phyloP scores from a whole-genome alignment of 2,113 vertebrate species.

The Cyprinodon tularosa region DNA sequence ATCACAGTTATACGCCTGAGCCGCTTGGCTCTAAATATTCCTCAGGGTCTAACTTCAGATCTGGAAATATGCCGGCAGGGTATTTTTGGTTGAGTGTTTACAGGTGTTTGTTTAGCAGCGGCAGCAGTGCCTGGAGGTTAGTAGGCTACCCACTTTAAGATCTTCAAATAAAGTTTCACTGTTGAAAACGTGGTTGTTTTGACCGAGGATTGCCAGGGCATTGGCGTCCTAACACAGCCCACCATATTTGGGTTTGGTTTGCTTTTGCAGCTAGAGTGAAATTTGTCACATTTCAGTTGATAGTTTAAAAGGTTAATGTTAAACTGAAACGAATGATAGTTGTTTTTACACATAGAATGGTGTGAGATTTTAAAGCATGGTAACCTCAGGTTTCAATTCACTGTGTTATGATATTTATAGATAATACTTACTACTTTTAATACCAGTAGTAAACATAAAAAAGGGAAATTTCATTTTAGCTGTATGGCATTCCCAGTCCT shows the following conservation, averaged over 20 bases:
- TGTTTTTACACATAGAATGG: no score
- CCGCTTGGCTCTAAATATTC: constrained; percentile 62
- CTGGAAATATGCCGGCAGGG: constrained; percentile 60
- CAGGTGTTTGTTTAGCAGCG: constrained; percentile 63
- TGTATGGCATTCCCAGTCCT: no score
- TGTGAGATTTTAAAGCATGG: no score
- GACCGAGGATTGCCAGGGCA: constrained; percentile 26
- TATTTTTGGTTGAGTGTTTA: constrained; percentile 73
- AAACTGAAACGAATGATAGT: background rate
- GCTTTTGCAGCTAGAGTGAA: background rate
- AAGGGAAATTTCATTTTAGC: no score
- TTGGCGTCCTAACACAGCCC: constrained; percentile 15
- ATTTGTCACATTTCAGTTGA: background rate
- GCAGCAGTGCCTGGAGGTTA: constrained; percentile 66
- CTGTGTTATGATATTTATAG: no score
- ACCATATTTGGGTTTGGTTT: constrained; percentile 17
- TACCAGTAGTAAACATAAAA: no score
- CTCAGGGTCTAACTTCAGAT: constrained; percentile 60
- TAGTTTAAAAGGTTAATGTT: background rate
- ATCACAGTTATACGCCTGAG: constrained; percentile 53
- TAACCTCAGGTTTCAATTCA: no score
- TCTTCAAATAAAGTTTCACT: constrained; percentile 61
- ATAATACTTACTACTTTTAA: no score
- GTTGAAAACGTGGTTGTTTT: constrained; percentile 59
- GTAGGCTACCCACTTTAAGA: constrained; percentile 71